phyloP scores from a whole-genome alignment of 2,888 invertebrate species.

The Folsomia manolachei region DNA sequence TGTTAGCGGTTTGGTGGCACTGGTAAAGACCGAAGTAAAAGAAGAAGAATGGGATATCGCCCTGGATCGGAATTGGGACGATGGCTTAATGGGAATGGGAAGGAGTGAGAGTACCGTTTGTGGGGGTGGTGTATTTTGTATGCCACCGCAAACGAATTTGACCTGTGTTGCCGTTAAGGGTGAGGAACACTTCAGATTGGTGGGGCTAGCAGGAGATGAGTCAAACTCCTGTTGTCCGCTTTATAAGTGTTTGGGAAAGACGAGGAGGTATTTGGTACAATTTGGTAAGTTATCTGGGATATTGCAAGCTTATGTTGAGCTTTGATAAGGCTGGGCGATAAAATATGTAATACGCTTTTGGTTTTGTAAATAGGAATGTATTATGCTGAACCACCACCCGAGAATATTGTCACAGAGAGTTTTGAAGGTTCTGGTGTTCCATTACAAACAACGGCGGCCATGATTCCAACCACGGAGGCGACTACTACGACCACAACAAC shows the following conservation, averaged over 20 bases:
- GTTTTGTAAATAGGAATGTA: slow-evolving; percentile 7
- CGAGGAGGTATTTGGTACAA: not conserved
- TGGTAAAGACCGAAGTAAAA: not conserved
- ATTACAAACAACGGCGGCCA: too few species aligned
- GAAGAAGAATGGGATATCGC: not conserved
- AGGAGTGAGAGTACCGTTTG: not conserved
- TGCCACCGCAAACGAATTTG: not conserved
- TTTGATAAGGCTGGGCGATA: not conserved
- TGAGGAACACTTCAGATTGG: not conserved
- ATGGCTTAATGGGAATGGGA: not conserved
- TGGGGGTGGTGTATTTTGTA: not conserved
- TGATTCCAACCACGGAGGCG: not conserved
- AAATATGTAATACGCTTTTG: not conserved
- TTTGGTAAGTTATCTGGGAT: slow-evolving; percentile 10
- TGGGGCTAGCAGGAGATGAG: not conserved
- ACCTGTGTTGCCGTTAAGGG: not conserved
- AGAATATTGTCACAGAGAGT: not conserved
- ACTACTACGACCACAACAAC: not conserved
- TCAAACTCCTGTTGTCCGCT: slow-evolving; percentile 12
- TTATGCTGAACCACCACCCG: not conserved
- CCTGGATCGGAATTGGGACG: not conserved
- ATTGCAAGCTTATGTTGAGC: too few species aligned
- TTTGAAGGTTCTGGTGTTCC: not conserved
- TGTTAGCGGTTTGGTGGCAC: not conserved
- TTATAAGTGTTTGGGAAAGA: not conserved